Conservation (phyloP, 2,888 invertebrate species). For the Tipula lateralis region DNA sequence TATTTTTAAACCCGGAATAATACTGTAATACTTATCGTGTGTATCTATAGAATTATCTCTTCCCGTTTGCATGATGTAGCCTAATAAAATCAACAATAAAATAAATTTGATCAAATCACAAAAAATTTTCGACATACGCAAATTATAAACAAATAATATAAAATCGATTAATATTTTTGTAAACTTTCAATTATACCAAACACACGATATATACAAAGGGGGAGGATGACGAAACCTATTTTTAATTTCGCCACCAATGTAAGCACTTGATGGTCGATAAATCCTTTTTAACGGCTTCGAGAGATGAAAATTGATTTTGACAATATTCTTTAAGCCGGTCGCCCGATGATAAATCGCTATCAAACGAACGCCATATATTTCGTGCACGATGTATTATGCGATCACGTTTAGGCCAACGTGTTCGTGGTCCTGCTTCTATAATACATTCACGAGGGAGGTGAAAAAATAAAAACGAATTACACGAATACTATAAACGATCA, state of each 20-base stretch:
- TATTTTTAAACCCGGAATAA: not conserved
- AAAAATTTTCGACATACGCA: not conserved
- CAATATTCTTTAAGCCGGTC: not conserved
- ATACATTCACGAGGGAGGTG: not conserved
- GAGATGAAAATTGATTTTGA: not conserved
- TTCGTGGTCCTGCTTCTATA: not conserved
- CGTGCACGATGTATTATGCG: not conserved
- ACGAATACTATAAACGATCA: not conserved
- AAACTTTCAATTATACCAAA: not conserved
- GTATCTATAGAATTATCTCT: not conserved
- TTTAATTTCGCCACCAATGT: not conserved
- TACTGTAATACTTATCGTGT: not conserved
- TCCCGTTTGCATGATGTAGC: not conserved
- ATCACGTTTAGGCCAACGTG: not conserved
- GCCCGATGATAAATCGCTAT: not conserved
- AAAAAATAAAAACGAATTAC: not conserved
- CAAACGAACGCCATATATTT: not conserved
- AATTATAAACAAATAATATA: not conserved
- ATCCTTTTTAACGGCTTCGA: not conserved
- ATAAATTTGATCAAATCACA: not conserved
- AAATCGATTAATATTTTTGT: not conserved
- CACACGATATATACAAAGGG: not conserved
- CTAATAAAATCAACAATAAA: conserved; percentile 13
- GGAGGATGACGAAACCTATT: too few relatives aligned
- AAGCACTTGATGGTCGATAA: not conserved